Conservation (phyloP, 2,797 vertebrate genomes). For the Chiropotes sagulatus region DNA sequence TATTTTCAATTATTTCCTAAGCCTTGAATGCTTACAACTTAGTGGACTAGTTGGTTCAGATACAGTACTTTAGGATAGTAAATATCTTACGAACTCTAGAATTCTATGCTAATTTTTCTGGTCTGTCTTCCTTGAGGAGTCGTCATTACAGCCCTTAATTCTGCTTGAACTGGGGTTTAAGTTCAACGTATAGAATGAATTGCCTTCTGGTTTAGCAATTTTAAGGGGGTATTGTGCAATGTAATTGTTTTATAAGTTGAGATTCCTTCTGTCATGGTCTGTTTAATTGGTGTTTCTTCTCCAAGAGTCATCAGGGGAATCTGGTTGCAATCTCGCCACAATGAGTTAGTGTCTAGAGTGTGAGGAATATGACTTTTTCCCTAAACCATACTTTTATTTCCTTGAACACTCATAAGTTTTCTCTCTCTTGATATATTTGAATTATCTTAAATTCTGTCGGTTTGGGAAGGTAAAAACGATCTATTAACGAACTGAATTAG, state of each 20-base stretch:
- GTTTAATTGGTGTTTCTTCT: background rate
- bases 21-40: background rate
- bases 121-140: background rate
- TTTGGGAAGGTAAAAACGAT: background rate
- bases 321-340: background rate
- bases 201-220: background rate
- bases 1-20: background rate
- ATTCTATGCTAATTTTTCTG: background rate
- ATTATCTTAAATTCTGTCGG: background rate
- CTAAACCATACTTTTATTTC: background rate
- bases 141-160: background rate
- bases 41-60: background rate
- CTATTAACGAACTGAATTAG: background rate
- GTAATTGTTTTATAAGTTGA: background rate
- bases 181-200: background rate
- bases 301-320: background rate
- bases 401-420: background rate
- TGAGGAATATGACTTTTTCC: background rate
- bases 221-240: background rate
- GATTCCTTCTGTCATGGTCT: background rate
- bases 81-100: background rate
- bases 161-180: background rate
- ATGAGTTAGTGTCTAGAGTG: background rate
- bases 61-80: background rate
- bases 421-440: background rate